Base-by-base conservation (phyloP, 2,797 vertebrate genomes). In the Sebastes dallii region DNA sequence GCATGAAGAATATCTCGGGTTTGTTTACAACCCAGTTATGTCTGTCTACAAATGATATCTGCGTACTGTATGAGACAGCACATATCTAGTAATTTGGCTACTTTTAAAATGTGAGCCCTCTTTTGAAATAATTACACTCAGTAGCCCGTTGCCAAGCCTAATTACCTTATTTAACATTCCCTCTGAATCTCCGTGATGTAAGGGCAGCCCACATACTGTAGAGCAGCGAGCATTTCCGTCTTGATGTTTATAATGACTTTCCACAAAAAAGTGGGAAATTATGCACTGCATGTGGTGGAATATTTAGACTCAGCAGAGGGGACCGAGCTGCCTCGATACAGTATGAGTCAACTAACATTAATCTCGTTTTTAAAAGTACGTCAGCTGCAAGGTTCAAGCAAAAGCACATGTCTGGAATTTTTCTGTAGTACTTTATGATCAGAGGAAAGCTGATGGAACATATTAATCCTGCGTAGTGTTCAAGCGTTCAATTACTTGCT, bases 141-240 rank as follows among this genome's bases (percentile, higher is more conserved):
- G 68, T 70, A 83, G 80, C 66, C 77, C 8, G 65, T 78, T 89
- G 78, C 83, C 78, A 84, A 86, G 81, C 58, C 82, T 91, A 87
- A 92, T 90, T 87, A 84, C 78, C 77, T 91, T 78, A 85, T 91
- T 89, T 84, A 89, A 75, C 76, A 90, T 90, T 88, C 90, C 75
- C 42, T 87, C 74, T 91, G 84, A 86, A 89, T 88, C 73, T 72
- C 14, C 42, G 32, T 78, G 82, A 88, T 86, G 82, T 78, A 86
- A 90, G 68, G 58, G 52, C 78, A 72, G 85, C 65, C 75, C 77
- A 73, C 73, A 60, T 46, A 25, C 20, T 46, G 9, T 55, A 52
- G 61, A 80, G 77, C 64, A 76, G 69, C 25, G 39, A 86, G 84
- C 78, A 81, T 69, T 86, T 74, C 61, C 25, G 77, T 69, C 86